Percentiles rank a stretch among this genome's conserved stretches.
phyloP scores from a whole-genome alignment of 2,888 invertebrate genomes.

The Thymelicus acteon region DNA sequence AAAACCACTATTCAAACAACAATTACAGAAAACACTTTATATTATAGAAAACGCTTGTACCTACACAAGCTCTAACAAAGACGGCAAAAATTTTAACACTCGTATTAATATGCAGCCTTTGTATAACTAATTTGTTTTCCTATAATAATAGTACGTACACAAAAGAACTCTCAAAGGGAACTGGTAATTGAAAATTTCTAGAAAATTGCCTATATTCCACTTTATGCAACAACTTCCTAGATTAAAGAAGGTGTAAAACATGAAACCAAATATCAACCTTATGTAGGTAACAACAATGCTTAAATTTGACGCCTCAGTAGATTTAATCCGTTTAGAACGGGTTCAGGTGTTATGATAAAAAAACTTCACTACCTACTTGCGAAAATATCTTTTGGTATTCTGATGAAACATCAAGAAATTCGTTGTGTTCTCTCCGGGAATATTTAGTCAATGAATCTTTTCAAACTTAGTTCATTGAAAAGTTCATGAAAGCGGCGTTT shows the following conservation, averaged over 20 bases:
- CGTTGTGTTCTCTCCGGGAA: background rate
- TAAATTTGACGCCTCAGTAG: background rate
- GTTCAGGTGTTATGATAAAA: background rate
- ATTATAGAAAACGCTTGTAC: too few relatives aligned
- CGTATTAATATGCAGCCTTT: too few relatives aligned
- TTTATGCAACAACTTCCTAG: background rate
- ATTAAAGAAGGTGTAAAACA: background rate
- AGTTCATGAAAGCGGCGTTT: background rate
- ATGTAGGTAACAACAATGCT: background rate
- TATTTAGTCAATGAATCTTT: constrained; percentile 3
- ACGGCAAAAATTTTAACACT: too few relatives aligned
- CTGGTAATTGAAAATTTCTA: background rate
- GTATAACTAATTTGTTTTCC: too few relatives aligned
- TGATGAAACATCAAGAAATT: background rate
- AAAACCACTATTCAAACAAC: too few relatives aligned
- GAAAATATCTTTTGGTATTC: constrained; percentile 18
- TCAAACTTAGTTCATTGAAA: background rate
- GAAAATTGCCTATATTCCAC: background rate
- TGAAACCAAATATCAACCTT: background rate
- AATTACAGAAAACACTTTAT: too few relatives aligned
- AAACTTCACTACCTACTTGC: background rate
- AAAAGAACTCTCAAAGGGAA: background rate
- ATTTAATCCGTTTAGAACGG: background rate
- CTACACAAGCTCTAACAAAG: too few relatives aligned
- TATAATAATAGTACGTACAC: too few relatives aligned